Conservation (phyloP, 2,113 vertebrate species). For the Prinia subflava region DNA sequence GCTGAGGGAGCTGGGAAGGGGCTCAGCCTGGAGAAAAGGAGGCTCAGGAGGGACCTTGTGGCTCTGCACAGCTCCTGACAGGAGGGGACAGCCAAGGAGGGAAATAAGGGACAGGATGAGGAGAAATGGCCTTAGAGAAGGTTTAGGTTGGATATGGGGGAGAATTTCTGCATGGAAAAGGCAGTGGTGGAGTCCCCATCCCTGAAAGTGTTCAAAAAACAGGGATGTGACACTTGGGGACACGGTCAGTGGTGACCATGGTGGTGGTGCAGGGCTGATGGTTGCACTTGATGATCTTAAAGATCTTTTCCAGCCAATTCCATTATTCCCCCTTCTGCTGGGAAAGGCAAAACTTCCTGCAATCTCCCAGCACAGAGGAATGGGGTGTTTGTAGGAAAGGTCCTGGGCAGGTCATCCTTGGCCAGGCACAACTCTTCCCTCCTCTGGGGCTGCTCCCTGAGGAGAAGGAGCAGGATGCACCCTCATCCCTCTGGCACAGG, state of each 20-base stretch:
- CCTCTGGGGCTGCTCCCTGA: not conserved
- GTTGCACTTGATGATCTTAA: not conserved
- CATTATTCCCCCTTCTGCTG: not conserved
- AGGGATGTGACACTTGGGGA: not conserved
- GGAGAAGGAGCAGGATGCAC: not conserved
- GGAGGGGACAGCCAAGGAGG: not conserved
- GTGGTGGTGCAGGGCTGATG: not conserved
- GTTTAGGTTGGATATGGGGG: not conserved
- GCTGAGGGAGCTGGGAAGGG: not conserved
- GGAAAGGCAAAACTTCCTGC: not conserved
- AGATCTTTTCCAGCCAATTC: not conserved
- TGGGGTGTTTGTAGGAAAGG: not conserved
- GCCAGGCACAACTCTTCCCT: not conserved
- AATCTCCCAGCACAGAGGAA: not conserved
- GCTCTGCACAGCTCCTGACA: not conserved
- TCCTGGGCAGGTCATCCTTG: not conserved
- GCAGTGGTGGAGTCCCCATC: not conserved
- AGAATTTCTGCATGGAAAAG: not conserved
- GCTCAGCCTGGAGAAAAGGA: not conserved
- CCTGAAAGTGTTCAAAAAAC: not conserved
- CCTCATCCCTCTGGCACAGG: not conserved
- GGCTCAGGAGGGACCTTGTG: not conserved
- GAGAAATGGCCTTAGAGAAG: not conserved
- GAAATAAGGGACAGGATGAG: not conserved
- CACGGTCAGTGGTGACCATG: rapidly evolving